These are phyloP conservation scores for Neofelis nebulosa DNA, from an alignment of 2,113 vertebrate genomes.

Conservation along the genomic window DNA sequence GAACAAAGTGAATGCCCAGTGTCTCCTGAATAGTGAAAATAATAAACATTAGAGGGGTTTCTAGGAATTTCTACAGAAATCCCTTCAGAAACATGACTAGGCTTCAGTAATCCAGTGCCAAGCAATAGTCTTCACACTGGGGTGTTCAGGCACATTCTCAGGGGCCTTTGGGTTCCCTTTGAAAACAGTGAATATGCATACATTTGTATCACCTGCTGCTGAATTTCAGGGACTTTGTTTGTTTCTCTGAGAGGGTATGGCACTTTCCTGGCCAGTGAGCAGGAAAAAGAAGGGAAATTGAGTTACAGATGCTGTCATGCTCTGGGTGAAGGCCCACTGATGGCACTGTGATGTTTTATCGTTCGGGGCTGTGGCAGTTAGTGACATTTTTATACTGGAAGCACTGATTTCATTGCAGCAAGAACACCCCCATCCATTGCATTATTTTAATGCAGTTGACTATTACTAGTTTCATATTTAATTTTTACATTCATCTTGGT, in stretches of 20 bases:
- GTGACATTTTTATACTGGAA: neutral
- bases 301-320: neutral
- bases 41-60: neutral
- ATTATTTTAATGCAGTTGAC: neutral
- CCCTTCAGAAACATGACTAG: neutral
- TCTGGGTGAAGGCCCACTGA: neutral
- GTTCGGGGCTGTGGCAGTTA: neutral
- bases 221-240: neutral
- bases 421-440: neutral
- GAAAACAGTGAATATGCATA: neutral
- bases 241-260: neutral
- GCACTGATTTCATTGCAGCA: neutral
- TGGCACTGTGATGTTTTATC: neutral
- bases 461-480: neutral
- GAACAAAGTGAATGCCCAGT: neutral
- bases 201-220: neutral
- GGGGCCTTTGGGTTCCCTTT: neutral
- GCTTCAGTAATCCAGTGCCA: neutral
- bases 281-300: neutral
- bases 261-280: neutral
- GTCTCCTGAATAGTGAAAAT: neutral
- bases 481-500: neutral
- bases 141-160: neutral
- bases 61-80: neutral
- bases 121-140: neutral